These are phyloP conservation scores for Papilio gigon DNA, from an alignment of 2,888 invertebrate genomes.

Conservation along the genomic window DNA sequence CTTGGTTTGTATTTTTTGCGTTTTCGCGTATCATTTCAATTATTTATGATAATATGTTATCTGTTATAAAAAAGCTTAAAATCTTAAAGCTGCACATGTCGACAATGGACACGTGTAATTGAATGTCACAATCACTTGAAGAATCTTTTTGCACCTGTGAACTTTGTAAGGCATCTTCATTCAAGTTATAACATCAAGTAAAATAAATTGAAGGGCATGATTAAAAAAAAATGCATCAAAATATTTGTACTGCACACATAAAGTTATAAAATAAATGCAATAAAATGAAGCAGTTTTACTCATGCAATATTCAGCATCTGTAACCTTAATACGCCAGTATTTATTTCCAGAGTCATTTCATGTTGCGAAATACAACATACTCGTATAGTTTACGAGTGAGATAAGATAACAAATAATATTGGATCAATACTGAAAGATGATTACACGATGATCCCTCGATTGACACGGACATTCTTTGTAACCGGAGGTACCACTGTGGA, in stretches of 20 bases:
- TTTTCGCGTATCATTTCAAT: not conserved
- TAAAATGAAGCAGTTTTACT: constrained; percentile 12
- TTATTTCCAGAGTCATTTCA: constrained; percentile 1
- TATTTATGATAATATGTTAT: too few relatives aligned
- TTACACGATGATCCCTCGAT: not conserved
- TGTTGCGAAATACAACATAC: not conserved
- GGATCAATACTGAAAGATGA: not conserved
- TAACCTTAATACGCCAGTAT: constrained; percentile 21
- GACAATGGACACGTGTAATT: too few relatives aligned
- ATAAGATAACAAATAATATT: constrained; percentile 11
- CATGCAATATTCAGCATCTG: constrained; percentile 28
- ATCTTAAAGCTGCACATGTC: too few relatives aligned
- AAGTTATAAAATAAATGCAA: constrained; percentile 4
- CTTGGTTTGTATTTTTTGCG: not conserved
- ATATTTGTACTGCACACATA: not conserved
- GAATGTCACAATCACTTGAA: not conserved
- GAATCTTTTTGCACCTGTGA: not conserved
- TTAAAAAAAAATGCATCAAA: not conserved
- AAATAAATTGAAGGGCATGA: not conserved
- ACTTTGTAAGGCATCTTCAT: not conserved
- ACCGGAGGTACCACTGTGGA: not conserved
- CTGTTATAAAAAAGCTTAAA: too few relatives aligned
- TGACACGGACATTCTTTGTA: not conserved
- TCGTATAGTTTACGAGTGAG: not conserved
- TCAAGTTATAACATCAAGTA: not conserved